Base-by-base conservation (phyloP, 2,888 invertebrate species). In the Cosmia trapezina region DNA sequence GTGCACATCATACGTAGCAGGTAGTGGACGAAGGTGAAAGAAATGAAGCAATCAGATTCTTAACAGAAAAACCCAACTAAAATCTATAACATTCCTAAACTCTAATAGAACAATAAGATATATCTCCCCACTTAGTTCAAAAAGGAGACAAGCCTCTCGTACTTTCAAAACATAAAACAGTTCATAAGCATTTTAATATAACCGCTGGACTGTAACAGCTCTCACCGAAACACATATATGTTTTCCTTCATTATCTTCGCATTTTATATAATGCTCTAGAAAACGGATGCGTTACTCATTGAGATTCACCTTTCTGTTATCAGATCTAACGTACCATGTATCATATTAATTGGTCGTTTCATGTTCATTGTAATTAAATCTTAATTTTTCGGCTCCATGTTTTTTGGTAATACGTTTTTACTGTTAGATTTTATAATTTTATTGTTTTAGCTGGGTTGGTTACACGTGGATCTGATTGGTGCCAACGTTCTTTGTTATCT, bases 331-430 rank as follows among this genome's bases (percentile, higher is more conserved):
- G 87, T 84, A 86, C 87, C 86, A 87, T 87, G 89, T 88, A 89
- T 90, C 90, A 90, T 89, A 90, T 88, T 90, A 90, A 90, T 90
- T 90, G 90, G 90, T 89, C 90, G 88, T 86, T 89, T 87, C 87
- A 83, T 87, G 89, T 90, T 90, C 87, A 90, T 89, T 90, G 87
- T 89, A 90, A 90, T 90, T 90, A 90, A 89, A 89, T 86, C 86
- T 87, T 87, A 86, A 85, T 85, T 83, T 87, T 86, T 83, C 76
- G 86, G 70, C 83, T 82, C 83, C 86, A 80, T 84, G 70, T 84
- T 87, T 86, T 86, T 87, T 79, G 87, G 68, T 87, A 84, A 83
- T 82, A 82, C 78, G 63, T 78, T 84, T 86, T 85, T 83, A 86
- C 87, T 76, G 87, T 86, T 86, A 86, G 53, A 59, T 75, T 81